A percentile compares a stretch with the other conserved stretches of the same genome.
Evolutionary conservation across 2,113 vertebrate species (phyloP).

Genomic region (Mirounga angustirostris): DNA sequence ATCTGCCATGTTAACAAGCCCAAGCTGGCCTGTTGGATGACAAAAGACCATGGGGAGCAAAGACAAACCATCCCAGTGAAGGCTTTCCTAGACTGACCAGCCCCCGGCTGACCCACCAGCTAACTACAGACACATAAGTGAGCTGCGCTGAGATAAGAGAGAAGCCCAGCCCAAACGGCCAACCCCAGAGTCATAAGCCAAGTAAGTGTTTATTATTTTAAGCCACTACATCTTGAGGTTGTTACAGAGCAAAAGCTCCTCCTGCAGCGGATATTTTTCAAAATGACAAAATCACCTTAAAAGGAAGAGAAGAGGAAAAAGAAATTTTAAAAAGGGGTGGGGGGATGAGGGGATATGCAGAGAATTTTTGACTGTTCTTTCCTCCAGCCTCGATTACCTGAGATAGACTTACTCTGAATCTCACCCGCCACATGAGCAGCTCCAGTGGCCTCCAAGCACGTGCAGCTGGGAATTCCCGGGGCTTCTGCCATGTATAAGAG

Average conservation of each 20-base stretch:
- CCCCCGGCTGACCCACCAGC: background rate
- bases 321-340: background rate
- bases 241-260: background rate
- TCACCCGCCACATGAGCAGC: background rate
- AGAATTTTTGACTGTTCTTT: background rate
- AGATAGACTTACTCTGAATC: background rate
- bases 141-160: background rate
- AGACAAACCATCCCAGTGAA: background rate
- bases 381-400: background rate
- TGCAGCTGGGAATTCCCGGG: background rate
- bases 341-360: background rate
- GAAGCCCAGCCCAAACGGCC: background rate
- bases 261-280: background rate
- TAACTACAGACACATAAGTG: background rate
- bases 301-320: background rate
- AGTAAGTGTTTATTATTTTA: constrained; percentile 11
- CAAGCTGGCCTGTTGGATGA: background rate
- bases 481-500: accelerated
- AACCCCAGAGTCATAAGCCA: background rate
- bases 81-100: background rate
- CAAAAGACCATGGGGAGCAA: background rate
- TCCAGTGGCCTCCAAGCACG: background rate
- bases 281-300: constrained; percentile 24
- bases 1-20: background rate
- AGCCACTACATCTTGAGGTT: background rate